These are phyloP conservation scores for Borostomias antarcticus DNA, from an alignment of 2,797 vertebrate genomes.

Conservation along the genomic window DNA sequence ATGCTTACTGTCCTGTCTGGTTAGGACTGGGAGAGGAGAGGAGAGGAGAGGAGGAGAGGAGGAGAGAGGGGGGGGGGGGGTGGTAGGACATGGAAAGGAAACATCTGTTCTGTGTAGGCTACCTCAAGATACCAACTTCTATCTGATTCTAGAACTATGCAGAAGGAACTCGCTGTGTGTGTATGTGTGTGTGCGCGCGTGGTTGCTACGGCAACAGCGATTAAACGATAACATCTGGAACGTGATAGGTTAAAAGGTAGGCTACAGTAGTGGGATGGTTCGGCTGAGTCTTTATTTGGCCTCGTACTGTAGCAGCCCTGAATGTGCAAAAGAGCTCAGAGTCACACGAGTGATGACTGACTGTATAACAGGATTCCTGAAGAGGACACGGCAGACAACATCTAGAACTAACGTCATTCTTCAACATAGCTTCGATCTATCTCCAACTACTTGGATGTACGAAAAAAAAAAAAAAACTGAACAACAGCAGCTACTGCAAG, in stretches of 20 bases:
- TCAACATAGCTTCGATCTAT: conserved; percentile 50
- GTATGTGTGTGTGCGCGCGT: neutral
- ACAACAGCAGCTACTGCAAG: no score
- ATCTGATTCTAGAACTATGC: no score
- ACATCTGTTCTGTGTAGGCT: no score
- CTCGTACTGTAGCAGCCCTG: conserved; percentile 29
- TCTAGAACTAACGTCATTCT: conserved; percentile 31
- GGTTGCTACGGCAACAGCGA: conserved; percentile 8
- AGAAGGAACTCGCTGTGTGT: no score
- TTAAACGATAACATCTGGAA: conserved; percentile 34
- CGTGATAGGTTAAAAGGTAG: conserved; percentile 6
- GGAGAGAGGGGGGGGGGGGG: neutral
- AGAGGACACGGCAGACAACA: neutral
- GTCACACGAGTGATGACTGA: neutral
- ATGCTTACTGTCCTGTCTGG: conserved; percentile 42
- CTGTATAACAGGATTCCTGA: neutral
- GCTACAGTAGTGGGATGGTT: conserved; percentile 32
- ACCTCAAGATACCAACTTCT: no score
- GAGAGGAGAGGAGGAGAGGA: conserved; percentile 18
- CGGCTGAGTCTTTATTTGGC: conserved; percentile 69
- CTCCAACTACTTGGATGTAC: conserved; percentile 48
- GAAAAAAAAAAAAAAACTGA: no score
- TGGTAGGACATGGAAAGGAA: no score
- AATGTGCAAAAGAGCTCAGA: conserved; percentile 12
- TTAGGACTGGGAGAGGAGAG: conserved; percentile 32